Base-by-base conservation (phyloP, 2,888 invertebrate species). In the Callosobruchus maculatus region DNA sequence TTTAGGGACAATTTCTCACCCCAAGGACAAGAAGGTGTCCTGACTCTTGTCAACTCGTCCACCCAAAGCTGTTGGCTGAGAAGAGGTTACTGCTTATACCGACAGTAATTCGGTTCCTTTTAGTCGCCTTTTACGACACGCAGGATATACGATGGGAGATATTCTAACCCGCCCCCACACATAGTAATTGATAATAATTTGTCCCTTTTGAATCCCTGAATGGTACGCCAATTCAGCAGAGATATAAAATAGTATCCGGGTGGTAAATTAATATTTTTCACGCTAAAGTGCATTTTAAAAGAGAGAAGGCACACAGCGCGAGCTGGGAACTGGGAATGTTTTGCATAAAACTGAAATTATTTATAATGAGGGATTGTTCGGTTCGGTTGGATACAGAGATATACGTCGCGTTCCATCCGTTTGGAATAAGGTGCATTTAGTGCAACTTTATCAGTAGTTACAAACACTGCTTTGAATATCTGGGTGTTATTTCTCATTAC, bases 201-300 rank as follows among this genome's bases (percentile, higher is more conserved):
- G n/a, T n/a, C 26, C 26, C 7, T 2, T n/a, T 7, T 26, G 3
- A 26, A 7, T 4, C 26, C 26, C 26, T 7, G 26, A 2, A 4
- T 7, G 26, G 3, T 2, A 26, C 26, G 49, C 49, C 13, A 13
- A 18, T 49, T 49, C 49, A 49, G 13, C 49, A 49, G 49, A 74
- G 77, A 77, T 77, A 77, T 78, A 78, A 79, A 78, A 77, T 79
- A 77, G 79, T 77, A 78, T 78, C 77, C 76, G 75, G 75, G 74
- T 74, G 77, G 81, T 81, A 81, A 81, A 79, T 81, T 80, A 80
- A 81, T 80, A 81, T 81, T 81, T 80, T 80, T 49, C 75, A 77
- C 75, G 77, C 74, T 76, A 76, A 79, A 77, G 76, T 76, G 80
- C 77, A 78, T 77, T 77, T 77, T 72, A 74, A 74, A 77, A 74